phyloP scores from a whole-genome alignment of 1,140 invertebrate species.

The Nylanderia fulva region DNA sequence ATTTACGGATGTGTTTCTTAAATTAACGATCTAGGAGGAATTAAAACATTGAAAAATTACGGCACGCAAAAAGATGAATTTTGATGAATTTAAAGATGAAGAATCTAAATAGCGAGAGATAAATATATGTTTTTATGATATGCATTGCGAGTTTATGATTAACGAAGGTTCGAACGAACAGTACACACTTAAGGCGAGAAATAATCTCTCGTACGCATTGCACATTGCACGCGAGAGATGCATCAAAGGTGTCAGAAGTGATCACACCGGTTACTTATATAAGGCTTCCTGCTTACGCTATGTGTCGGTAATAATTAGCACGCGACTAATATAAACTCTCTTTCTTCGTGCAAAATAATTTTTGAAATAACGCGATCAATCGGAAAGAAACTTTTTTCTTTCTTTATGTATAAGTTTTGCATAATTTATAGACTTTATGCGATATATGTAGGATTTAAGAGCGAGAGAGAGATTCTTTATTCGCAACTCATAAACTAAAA shows the following conservation, averaged over 20 bases:
- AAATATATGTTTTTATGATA: not conserved
- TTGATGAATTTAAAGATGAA: not conserved
- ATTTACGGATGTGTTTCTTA: too few species aligned
- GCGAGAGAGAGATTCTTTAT: too few species aligned
- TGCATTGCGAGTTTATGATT: conserved; percentile 16
- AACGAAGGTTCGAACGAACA: conserved; percentile 18
- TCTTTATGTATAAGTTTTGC: not conserved
- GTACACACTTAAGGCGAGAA: not conserved
- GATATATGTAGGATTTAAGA: too few species aligned
- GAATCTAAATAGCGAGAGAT: not conserved
- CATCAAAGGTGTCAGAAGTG: conserved; percentile 49
- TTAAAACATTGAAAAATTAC: too few species aligned
- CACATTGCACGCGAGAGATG: conserved; percentile 11
- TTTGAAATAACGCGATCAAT: conserved; percentile 24
- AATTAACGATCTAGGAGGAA: too few species aligned
- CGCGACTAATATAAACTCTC: not conserved
- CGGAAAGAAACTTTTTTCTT: conserved; percentile 20
- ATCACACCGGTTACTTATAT: conserved; percentile 51
- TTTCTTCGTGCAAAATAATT: not conserved
- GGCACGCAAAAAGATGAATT: not conserved
- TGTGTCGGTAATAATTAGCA: conserved; percentile 33
- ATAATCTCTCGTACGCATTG: not conserved
- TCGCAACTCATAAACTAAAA: too few species aligned
- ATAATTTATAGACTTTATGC: too few species aligned
- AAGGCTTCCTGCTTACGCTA: conserved; percentile 35